These are phyloP conservation scores for Zaprionus lachaisei DNA, from an alignment of 1,140 invertebrate species.

Conservation along the genomic window DNA sequence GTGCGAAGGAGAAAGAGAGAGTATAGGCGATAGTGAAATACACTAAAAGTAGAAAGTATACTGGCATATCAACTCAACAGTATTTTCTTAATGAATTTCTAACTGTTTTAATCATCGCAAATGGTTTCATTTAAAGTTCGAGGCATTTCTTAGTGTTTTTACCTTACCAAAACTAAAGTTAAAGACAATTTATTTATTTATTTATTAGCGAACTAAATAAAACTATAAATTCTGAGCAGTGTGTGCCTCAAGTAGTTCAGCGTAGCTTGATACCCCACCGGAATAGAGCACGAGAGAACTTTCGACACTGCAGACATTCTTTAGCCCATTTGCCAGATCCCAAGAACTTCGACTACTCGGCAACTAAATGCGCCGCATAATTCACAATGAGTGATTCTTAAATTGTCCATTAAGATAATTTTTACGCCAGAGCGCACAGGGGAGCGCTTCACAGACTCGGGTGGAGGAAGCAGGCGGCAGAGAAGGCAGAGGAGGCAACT, in stretches of 20 bases:
- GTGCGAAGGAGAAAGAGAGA: background rate
- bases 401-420: slow-evolving; percentile 83
- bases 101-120: background rate
- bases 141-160: background rate
- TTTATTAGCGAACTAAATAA: background rate
- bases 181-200: too few species aligned
- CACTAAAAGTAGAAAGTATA: background rate
- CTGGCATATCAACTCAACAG: background rate
- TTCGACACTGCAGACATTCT: slow-evolving; percentile 58
- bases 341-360: slow-evolving; percentile 60
- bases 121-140: background rate
- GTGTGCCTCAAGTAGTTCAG: background rate
- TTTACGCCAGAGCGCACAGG: slow-evolving; percentile 71
- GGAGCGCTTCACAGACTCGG: slow-evolving; percentile 7
- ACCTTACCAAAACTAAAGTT: too few species aligned
- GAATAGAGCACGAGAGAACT: slow-evolving; percentile 30
- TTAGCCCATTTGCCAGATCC: slow-evolving; percentile 56
- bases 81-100: background rate
- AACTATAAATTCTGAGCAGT: background rate
- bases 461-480: background rate
- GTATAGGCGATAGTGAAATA: background rate
- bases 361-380: slow-evolving; percentile 80
- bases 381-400: slow-evolving; percentile 83
- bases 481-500: slow-evolving; percentile 13
- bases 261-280: background rate